Base-by-base conservation (phyloP, 2,113 vertebrate genomes). In the Coracopsis vasa region DNA sequence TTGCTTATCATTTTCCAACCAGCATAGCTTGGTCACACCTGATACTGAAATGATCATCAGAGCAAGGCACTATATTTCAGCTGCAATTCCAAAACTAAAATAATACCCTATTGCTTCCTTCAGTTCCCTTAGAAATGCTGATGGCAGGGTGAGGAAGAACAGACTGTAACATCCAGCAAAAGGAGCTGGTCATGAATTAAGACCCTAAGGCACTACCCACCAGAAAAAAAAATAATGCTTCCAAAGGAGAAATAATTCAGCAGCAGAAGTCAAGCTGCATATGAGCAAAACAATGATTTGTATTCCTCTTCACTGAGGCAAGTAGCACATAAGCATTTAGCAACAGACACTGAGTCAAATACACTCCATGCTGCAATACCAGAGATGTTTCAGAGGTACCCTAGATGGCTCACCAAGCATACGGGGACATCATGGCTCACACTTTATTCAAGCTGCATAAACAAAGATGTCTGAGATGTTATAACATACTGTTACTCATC, bases 381-480 rank as follows among this genome's bases (percentile, higher is more conserved):
- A 28, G 35, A 65, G n/a, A n/a, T 5, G 5, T 27, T 64, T 62
- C 78, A 1, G 4, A 78, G 44, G 48, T 54, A n/a, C 21, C 50
- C 16, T 4, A 73, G 51, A 54, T 19, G n/a, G 37, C n/a, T 82
- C 47, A 70, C 48, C 75, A 70, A 62, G 18, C 41, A 47, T 44
- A 47, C 0, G 0, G 50, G 69, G 54, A 71, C 5, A 1, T 31
- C 0, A 0, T 61, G 39, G 47, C 35, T 86, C 20, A 60, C 21
- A 44, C 39, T 21, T 13, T 82, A n/a, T 37, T 92, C 84, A 58
- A 90, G 41, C 17, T 86, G 41, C 35, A 83, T 25, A 58, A 87
- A 85, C 29, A 71, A 83, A 86, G 60, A 80, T 31, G 14, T 8
- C 66, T 42, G n/a, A 89, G 78, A 65, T 86, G 62, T 37, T 48